Base-by-base conservation (phyloP, 2,888 invertebrate genomes). In the Vanessa cardui region DNA sequence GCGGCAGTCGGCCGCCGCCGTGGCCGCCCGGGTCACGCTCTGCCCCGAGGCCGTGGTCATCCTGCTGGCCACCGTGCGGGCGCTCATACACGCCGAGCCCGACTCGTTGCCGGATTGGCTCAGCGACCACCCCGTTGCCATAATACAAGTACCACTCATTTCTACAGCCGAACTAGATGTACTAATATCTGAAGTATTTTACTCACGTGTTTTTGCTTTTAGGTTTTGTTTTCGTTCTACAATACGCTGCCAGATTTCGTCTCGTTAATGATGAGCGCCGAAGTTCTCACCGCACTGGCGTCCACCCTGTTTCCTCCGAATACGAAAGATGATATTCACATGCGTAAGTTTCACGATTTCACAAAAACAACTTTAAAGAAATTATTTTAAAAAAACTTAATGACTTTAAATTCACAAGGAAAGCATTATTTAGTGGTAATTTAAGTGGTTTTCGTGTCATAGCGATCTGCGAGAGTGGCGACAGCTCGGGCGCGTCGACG, bases 221-320 rank as follows among this genome's bases (percentile, higher is more conserved):
- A 97, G 94, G 97, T 99, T 77, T 90, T 99, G 49, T 97, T 98
- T 83, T 99, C 98, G 81, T 93, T 99, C 18, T 99, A 99, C 90
- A 98, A 99, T 86, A 98, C 99, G 83, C 95, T 98, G 76, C 96
- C 97, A 0, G 98, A 99, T 86, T 98, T 99, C 83, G 96, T 97
- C 90, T 96, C 96, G 9, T 95, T 98, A 16, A 97, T 98, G 92
- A 98, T 98, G 96, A 96, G 96, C 1, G 96, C 96, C 0, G 99
- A 99, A 84, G 98, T 99, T 21, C 90, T 99, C 26, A 95, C 95
- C 15, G 97, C 97, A 0, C 89, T 99, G 63, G 97, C 98, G 0
- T 95, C 96, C 0, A 97, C 97, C 1, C 94, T 99, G 20, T 99
- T 99, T 84, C 97, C 97, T 0, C 93, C 93, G 2, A 88, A 88